Percentiles rank a stretch among this genome's conserved stretches.
Conservation (phyloP, 2,797 vertebrate species). For the Hydrocynus forskahlii region DNA sequence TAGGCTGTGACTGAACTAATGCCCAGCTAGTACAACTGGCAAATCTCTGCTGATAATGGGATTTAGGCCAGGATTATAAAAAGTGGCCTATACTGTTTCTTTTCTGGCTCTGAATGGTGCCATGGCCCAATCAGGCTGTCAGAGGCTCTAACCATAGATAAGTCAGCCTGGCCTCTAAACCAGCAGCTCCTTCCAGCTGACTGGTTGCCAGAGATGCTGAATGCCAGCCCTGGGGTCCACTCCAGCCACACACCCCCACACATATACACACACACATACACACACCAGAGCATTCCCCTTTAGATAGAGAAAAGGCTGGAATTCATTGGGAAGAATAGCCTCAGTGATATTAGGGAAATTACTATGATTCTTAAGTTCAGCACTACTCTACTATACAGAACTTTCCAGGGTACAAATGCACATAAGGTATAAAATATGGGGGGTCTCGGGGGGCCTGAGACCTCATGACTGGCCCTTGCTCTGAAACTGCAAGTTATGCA, state of each 20-base stretch:
- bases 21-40: background rate
- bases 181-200: constrained; percentile 52
- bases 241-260: background rate
- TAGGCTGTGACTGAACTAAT: background rate
- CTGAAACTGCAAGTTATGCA: too few species aligned
- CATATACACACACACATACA: background rate
- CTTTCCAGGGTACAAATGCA: too few species aligned
- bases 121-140: constrained; percentile 47
- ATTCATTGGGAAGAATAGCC: constrained; percentile 4
- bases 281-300: constrained; percentile 31
- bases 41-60: background rate
- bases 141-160: constrained; percentile 52
- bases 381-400: background rate
- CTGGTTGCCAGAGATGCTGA: constrained; percentile 50
- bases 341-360: constrained; percentile 23
- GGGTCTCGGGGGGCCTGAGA: too few species aligned
- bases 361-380: background rate
- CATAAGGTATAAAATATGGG: too few species aligned
- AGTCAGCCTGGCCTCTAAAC: constrained; percentile 45
- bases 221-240: constrained; percentile 28
- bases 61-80: background rate
- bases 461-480: too few species aligned
- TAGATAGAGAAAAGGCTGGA: constrained; percentile 5
- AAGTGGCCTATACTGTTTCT: background rate
- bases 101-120: constrained; percentile 21